phyloP scores from a whole-genome alignment of 2,797 vertebrate species.

The Ceryle rudis region DNA sequence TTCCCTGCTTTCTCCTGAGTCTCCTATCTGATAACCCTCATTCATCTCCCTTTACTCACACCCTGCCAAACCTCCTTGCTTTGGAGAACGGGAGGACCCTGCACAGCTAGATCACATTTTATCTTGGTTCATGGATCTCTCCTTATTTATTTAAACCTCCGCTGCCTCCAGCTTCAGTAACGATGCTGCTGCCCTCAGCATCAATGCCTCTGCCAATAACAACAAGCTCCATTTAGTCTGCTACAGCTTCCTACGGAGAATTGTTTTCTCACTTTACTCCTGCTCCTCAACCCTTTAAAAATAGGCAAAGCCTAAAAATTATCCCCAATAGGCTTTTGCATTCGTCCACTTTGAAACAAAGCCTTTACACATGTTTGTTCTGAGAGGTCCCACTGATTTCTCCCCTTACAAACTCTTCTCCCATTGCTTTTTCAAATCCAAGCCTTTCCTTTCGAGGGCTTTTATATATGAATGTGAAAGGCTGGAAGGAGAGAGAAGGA shows the following conservation, averaged over 20 bases:
- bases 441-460: slow-evolving; percentile 27
- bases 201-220: not conserved
- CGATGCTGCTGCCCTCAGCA: slow-evolving; percentile 68
- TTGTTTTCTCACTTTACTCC: slow-evolving; percentile 49
- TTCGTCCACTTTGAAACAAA: slow-evolving; percentile 65
- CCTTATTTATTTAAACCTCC: slow-evolving; percentile 40
- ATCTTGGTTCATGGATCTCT: slow-evolving; percentile 14
- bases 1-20: not conserved
- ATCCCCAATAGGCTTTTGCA: slow-evolving; percentile 26
- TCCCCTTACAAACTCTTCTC: slow-evolving; percentile 64
- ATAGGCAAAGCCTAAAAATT: slow-evolving; percentile 44
- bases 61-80: slow-evolving; percentile 20
- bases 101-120: slow-evolving; percentile 56
- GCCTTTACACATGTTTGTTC: slow-evolving; percentile 65
- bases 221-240: slow-evolving; percentile 53
- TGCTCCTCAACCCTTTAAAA: slow-evolving; percentile 55
- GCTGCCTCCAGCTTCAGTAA: slow-evolving; percentile 18
- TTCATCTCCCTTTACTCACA: slow-evolving; percentile 53
- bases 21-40: not conserved
- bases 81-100: slow-evolving; percentile 3
- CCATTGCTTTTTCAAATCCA: slow-evolving; percentile 41
- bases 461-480: slow-evolving; percentile 38
- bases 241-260: slow-evolving; percentile 49
- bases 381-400: slow-evolving; percentile 43
- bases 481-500: not conserved